phyloP scores from a whole-genome alignment of 2,888 invertebrate species.

The Tipula confusa region DNA sequence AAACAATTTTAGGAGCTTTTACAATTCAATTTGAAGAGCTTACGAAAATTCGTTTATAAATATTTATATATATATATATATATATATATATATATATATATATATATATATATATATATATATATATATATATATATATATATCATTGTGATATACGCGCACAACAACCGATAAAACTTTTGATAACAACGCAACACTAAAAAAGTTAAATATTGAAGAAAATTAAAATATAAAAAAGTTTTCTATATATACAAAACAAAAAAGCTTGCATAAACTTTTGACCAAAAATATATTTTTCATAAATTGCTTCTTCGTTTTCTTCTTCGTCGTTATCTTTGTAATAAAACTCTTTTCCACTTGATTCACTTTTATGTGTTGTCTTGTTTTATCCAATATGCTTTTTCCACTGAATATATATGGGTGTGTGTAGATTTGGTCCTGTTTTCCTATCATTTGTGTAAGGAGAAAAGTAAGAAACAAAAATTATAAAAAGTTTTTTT shows the following conservation, averaged over 20 bases:
- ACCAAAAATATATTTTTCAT: not conserved
- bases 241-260: not conserved
- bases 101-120: no score
- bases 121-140: no score
- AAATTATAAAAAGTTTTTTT: not conserved
- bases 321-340: not conserved
- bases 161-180: not conserved
- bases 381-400: not conserved
- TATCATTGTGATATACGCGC: not conserved
- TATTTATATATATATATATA: no score
- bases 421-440: not conserved
- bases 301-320: not conserved
- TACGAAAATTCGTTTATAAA: no score
- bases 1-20: no score
- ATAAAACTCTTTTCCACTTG: constrained; percentile 20
- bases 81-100: no score
- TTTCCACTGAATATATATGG: no score
- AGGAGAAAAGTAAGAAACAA: not conserved
- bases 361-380: not conserved
- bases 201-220: not conserved
- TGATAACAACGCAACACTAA: not conserved
- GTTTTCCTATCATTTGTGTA: not conserved
- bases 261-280: not conserved
- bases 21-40: no score
- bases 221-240: not conserved